Evolutionary conservation across 2,888 invertebrate species (phyloP).

Genomic region (Kryphioiulus occultus): DNA sequence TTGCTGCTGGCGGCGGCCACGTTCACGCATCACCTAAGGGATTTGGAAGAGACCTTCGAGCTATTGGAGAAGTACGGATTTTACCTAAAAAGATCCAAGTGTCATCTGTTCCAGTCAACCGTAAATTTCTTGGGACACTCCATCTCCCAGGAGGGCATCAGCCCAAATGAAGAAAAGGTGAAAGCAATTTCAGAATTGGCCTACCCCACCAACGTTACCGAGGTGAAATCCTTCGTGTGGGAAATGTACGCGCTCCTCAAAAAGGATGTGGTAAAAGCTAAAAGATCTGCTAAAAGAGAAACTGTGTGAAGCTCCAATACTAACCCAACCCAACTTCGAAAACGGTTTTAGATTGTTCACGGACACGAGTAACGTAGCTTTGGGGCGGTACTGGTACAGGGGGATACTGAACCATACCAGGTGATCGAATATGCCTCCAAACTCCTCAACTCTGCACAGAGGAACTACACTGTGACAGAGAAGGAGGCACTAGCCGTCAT

Average conservation of each 20-base stretch:
- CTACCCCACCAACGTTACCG: neutral
- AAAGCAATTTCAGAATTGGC: neutral
- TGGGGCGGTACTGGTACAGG: neutral
- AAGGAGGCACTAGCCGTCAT: too few relatives aligned
- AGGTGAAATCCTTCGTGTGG: neutral
- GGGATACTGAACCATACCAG: neutral
- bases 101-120: too few relatives aligned
- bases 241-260: neutral
- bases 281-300: neutral
- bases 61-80: too few relatives aligned
- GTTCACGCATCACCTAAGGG: too few relatives aligned
- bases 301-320: neutral
- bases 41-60: too few relatives aligned
- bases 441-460: neutral
- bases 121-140: too few relatives aligned
- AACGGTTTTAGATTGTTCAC: neutral
- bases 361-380: neutral
- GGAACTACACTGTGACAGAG: too few relatives aligned
- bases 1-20: too few relatives aligned
- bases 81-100: neutral
- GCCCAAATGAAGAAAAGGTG: neutral
- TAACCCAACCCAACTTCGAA: neutral
- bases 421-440: neutral
- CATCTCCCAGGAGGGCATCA: too few relatives aligned
- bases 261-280: neutral